phyloP scores from a whole-genome alignment of 2,113 vertebrate species.

The Datnioides undecimradiatus region DNA sequence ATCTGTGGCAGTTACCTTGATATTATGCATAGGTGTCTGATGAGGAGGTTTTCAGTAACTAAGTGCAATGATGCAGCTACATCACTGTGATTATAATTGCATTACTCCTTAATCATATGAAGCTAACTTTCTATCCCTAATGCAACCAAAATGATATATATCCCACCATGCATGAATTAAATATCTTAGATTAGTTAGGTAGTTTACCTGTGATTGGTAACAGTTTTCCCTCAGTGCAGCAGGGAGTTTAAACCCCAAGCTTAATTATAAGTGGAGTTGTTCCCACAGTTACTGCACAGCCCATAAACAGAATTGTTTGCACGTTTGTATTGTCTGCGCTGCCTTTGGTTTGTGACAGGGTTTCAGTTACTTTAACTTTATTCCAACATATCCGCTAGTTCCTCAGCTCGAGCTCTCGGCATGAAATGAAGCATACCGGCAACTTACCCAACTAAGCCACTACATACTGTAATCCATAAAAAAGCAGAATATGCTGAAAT shows the following conservation, averaged over 20 bases:
- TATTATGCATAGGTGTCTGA: background rate
- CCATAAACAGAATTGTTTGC: background rate
- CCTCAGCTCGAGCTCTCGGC: background rate
- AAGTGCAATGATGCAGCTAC: background rate
- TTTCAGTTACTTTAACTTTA: conserved; percentile 9
- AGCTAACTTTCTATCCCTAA: background rate
- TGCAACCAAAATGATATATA: background rate
- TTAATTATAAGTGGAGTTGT: background rate
- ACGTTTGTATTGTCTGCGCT: no score
- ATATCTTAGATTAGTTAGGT: background rate
- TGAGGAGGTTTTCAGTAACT: background rate
- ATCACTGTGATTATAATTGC: background rate
- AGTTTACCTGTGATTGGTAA: background rate
- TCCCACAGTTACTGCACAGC: background rate
- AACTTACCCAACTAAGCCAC: conserved; percentile 46
- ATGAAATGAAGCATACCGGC: conserved; percentile 28
- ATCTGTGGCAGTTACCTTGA: background rate
- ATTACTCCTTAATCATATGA: background rate
- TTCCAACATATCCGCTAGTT: conserved; percentile 29
- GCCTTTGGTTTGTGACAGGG: background rate
- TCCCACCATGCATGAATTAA: background rate
- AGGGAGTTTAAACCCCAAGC: background rate
- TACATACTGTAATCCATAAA: conserved; percentile 46
- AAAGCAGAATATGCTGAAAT: conserved; percentile 60
- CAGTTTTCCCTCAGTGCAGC: background rate